These are phyloP conservation scores for Ameiurus melas DNA, from an alignment of 2,113 vertebrate genomes.

Conservation along the genomic window DNA sequence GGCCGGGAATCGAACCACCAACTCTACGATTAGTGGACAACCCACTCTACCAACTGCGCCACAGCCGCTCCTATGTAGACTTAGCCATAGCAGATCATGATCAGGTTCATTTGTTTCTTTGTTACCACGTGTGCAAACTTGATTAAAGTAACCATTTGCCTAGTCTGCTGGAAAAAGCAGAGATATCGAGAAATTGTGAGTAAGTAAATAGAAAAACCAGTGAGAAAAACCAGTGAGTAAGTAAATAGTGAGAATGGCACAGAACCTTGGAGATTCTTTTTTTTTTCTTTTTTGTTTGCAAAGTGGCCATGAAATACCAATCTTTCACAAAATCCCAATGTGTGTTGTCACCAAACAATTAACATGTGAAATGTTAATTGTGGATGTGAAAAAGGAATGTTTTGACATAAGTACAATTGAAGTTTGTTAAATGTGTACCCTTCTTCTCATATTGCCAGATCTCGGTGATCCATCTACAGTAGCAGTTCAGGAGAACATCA, in stretches of 20 bases:
- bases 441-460: slow-evolving; percentile 21
- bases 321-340: not conserved
- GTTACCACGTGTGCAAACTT: not conserved
- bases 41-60: no score
- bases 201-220: no score
- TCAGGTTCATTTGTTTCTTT: not conserved
- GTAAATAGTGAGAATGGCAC: not conserved
- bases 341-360: not conserved
- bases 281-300: not conserved
- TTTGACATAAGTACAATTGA: not conserved
- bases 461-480: slow-evolving; percentile 7
- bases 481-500: not conserved
- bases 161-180: not conserved
- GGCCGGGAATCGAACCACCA: no score
- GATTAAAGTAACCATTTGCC: not conserved
- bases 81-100: not conserved
- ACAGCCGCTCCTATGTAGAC: no score
- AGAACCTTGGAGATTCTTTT: not conserved
- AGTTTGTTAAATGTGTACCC: not conserved
- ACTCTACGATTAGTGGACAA: no score
- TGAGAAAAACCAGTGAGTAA: not conserved
- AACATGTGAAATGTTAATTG: no score
- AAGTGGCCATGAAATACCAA: not conserved
- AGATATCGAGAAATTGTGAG: not conserved
- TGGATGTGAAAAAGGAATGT: not conserved